phyloP scores from a whole-genome alignment of 1,140 invertebrate genomes.

The Drosophila pseudoananassae region DNA sequence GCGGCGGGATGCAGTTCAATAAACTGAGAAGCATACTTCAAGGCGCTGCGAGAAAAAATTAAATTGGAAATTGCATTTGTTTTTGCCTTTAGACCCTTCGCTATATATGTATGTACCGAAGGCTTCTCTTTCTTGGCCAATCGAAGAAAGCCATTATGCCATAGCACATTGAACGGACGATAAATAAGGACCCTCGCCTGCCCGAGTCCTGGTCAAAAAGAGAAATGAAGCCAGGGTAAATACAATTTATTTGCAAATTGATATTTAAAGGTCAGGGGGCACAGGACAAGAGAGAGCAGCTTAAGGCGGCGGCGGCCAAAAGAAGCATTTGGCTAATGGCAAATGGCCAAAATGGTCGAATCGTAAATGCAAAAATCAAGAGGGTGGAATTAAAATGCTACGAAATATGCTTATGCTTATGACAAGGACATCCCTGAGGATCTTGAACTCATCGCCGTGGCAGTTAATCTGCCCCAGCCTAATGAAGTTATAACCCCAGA shows the following conservation, averaged over 20 bases:
- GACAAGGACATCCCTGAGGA: constrained; percentile 9
- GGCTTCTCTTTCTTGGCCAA: constrained; percentile 43
- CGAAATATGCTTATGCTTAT: constrained; percentile 39
- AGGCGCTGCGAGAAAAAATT: constrained; percentile 49
- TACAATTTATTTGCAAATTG: constrained; percentile 81
- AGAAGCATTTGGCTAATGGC: constrained; percentile 35
- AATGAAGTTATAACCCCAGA: constrained; percentile 68
- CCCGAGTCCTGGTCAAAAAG: constrained; percentile 24
- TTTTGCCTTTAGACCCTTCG: constrained; percentile 16
- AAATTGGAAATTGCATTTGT: constrained; percentile 66
- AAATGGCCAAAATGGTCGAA: constrained; percentile 49
- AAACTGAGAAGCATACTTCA: constrained; percentile 70
- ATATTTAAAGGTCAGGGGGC: constrained; percentile 73
- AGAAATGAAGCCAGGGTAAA: constrained; percentile 35
- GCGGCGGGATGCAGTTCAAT: constrained; percentile 64
- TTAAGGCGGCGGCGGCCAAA: constrained; percentile 17
- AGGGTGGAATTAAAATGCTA: constrained; percentile 63
- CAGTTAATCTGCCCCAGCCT: constrained; percentile 55
- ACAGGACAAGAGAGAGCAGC: neutral
- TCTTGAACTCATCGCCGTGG: constrained; percentile 27
- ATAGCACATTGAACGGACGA: constrained; percentile 71
- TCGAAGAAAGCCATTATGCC: constrained; percentile 75
- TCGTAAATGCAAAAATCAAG: constrained; percentile 41
- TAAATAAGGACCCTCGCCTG: constrained; percentile 44
- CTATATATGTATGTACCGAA: constrained; percentile 8